phyloP scores from a whole-genome alignment of 2,888 invertebrate species.

The Pseudococcus viburni region DNA sequence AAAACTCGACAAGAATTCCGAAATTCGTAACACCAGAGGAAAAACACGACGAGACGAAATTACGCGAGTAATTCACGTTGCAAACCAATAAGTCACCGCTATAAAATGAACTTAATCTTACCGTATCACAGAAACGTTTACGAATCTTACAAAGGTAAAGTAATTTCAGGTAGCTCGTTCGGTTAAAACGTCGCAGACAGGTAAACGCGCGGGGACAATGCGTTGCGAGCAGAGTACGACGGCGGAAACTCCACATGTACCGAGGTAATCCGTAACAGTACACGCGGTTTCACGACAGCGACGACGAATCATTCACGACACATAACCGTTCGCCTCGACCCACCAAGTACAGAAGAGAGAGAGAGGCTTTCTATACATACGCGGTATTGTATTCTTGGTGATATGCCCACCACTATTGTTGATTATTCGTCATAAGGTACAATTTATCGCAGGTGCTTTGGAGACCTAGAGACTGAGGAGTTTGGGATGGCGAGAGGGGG shows the following conservation, averaged over 20 bases:
- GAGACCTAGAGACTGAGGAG: no score
- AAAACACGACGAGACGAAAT: neutral
- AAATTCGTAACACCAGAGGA: no score
- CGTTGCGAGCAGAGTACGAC: slow-evolving; percentile 33
- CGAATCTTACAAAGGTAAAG: slow-evolving; percentile 59
- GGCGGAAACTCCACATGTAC: slow-evolving; percentile 36
- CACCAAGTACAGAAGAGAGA: neutral
- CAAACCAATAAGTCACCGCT: slow-evolving; percentile 51
- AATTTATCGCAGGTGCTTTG: no score
- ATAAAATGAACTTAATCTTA: slow-evolving; percentile 59
- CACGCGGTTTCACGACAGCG: slow-evolving; percentile 40
- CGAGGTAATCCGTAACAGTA: slow-evolving; percentile 48
- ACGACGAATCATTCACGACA: slow-evolving; percentile 18
- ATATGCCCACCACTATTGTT: no score
- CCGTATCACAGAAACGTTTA: slow-evolving; percentile 57
- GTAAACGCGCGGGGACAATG: slow-evolving; percentile 36
- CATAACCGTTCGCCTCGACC: no score
- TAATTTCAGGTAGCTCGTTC: slow-evolving; percentile 61
- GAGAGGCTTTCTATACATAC: neutral
- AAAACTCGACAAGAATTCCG: no score
- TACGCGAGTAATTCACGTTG: slow-evolving; percentile 16
- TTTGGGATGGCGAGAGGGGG: no score
- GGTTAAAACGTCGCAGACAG: slow-evolving; percentile 55
- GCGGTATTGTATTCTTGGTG: no score
- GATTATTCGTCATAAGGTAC: no score